Conservation (phyloP, 2,797 vertebrate species). For the Sebastes iracundus region DNA sequence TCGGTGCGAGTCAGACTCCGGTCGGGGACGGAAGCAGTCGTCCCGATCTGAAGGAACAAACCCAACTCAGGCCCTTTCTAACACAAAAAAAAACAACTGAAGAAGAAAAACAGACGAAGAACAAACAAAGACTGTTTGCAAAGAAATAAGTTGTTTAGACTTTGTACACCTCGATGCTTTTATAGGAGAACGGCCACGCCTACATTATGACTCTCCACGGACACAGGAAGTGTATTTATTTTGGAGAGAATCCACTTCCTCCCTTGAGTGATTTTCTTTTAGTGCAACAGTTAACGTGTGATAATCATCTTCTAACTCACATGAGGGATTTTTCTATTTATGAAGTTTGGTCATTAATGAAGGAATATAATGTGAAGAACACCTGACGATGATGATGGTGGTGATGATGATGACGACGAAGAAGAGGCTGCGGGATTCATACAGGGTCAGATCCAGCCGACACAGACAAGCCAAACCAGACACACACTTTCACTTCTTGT, state of each 20-base stretch:
- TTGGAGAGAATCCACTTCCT: constrained; percentile 78
- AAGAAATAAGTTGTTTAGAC: constrained; percentile 75
- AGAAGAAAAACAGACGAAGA: constrained; percentile 46
- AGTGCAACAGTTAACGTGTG: constrained; percentile 62
- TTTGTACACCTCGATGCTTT: constrained; percentile 89
- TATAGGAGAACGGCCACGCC: constrained; percentile 87
- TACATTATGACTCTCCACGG: constrained; percentile 67
- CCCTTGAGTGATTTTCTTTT: constrained; percentile 58
- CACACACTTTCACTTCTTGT: constrained; percentile 24
- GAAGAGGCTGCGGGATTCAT: constrained; percentile 23
- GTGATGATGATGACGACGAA: constrained; percentile 22
- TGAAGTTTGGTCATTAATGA: constrained; percentile 75
- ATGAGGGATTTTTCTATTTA: constrained; percentile 88
- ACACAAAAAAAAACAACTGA: constrained; percentile 75
- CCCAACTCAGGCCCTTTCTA: constrained; percentile 99
- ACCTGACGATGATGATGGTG: constrained; percentile 10
- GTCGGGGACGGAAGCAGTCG: constrained; percentile 73
- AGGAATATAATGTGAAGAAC: constrained; percentile 78
- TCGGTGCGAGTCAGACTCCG: constrained; percentile 83
- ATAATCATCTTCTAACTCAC: constrained; percentile 86
- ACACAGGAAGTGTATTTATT: constrained; percentile 80
- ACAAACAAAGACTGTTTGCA: constrained; percentile 63
- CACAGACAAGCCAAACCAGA: constrained; percentile 61
- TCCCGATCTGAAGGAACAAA: constrained; percentile 87
- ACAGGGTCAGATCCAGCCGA: constrained; percentile 45